Evolutionary conservation across 2,888 invertebrate species (phyloP).

Genomic region (Nezara viridula): DNA sequence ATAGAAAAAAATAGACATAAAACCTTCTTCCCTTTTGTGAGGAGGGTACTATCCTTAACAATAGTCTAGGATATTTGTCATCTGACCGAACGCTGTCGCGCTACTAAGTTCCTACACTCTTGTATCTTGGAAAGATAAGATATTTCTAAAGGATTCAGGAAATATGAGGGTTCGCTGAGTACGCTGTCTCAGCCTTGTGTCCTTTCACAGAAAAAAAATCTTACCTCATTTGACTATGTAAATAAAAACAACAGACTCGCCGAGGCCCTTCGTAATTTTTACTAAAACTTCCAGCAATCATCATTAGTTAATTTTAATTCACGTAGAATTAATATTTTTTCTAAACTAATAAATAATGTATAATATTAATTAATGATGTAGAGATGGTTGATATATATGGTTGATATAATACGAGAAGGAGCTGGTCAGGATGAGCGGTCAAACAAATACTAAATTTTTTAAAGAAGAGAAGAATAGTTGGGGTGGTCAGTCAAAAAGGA

Average conservation of each 20-base stretch:
- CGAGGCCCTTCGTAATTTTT: no score
- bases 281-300: no score
- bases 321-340: no score
- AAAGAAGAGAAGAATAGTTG: no score
- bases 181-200: neutral
- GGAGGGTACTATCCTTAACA: neutral
- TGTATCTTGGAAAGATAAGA: neutral
- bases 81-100: neutral
- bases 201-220: neutral
- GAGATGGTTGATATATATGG: no score
- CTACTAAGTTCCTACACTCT: neutral
- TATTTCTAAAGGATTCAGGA: neutral
- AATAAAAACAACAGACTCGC: neutral
- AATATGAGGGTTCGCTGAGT: neutral
- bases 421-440: no score
- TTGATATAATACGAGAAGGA: no score
- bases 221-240: neutral
- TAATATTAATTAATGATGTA: no score
- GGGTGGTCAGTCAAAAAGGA: no score
- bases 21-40: neutral
- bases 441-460: no score
- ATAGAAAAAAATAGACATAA: neutral
- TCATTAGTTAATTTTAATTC: no score
- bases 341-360: no score
- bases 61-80: neutral